Percentiles rank a stretch among this genome's conserved stretches.
Conservation (phyloP, 2,797 vertebrate genomes). For the Alca torda region DNA sequence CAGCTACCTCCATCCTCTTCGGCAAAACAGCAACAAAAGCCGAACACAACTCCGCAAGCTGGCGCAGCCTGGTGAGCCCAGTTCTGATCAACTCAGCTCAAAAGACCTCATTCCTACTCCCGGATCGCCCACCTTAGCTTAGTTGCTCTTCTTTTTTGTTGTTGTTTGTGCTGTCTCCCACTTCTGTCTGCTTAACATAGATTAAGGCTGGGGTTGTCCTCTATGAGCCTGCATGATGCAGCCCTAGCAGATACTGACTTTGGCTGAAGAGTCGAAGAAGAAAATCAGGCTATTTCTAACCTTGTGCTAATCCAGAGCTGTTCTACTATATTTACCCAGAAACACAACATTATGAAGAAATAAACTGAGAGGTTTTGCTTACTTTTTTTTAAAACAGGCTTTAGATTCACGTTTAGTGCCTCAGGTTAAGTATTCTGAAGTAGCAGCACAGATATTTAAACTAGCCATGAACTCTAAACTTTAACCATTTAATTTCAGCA, state of each 20-base stretch:
- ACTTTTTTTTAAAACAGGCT: neutral
- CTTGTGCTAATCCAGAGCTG: neutral
- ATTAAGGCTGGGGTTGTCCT: neutral
- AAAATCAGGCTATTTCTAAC: neutral
- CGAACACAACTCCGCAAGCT: neutral
- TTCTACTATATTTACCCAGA: neutral
- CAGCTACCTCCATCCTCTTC: neutral
- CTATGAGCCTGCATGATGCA: neutral
- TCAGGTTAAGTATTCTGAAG: neutral
- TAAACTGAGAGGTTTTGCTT: neutral
- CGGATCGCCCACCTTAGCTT: neutral
- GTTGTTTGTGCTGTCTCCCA: neutral
- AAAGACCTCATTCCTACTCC: neutral
- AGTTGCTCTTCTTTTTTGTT: neutral
- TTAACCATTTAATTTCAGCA: slow-evolving; percentile 35
- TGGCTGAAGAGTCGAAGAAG: neutral
- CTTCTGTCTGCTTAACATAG: neutral
- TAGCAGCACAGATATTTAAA: neutral
- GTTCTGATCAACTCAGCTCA: neutral
- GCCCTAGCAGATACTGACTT: neutral
- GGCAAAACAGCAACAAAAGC: neutral
- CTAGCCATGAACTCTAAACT: neutral
- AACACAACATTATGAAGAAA: neutral
- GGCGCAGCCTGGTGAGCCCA: fast-evolving
- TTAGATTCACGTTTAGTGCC: neutral